A percentile compares a stretch with the other conserved stretches of the same genome.
phyloP scores from a whole-genome alignment of 2,113 vertebrate genomes.

The Lepidothrix coronata region DNA sequence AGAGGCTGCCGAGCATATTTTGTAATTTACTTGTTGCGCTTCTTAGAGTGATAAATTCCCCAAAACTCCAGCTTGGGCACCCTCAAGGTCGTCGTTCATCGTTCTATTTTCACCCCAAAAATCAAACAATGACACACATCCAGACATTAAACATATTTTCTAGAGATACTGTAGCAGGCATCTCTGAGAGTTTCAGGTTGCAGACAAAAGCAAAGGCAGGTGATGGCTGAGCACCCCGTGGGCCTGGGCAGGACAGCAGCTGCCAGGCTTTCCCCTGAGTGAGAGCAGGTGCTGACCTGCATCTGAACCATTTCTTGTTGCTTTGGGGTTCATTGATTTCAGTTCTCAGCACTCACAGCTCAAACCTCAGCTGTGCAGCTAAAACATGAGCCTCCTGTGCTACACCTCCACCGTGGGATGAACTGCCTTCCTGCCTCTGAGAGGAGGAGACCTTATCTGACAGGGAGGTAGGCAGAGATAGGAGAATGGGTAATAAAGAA shows the following conservation, averaged over 20 bases:
- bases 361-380: background rate
- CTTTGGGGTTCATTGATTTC: background rate
- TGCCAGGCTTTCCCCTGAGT: background rate
- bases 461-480: background rate
- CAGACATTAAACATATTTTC: background rate
- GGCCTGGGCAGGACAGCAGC: background rate
- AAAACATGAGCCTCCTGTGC: background rate
- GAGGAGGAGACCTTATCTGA: background rate
- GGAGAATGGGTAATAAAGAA: background rate
- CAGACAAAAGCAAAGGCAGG: background rate
- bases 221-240: background rate
- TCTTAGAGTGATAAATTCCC: background rate
- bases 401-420: background rate
- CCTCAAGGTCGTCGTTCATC: background rate
- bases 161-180: background rate
- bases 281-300: conserved; percentile 30
- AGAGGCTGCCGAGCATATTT: background rate
- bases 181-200: background rate
- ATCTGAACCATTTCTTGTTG: background rate
- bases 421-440: background rate
- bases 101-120: background rate
- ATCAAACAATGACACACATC: background rate
- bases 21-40: background rate
- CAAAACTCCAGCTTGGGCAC: background rate
- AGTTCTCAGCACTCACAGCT: background rate